Conservation (phyloP, 2,888 invertebrate species). For the Peribatodes rhomboidaria region DNA sequence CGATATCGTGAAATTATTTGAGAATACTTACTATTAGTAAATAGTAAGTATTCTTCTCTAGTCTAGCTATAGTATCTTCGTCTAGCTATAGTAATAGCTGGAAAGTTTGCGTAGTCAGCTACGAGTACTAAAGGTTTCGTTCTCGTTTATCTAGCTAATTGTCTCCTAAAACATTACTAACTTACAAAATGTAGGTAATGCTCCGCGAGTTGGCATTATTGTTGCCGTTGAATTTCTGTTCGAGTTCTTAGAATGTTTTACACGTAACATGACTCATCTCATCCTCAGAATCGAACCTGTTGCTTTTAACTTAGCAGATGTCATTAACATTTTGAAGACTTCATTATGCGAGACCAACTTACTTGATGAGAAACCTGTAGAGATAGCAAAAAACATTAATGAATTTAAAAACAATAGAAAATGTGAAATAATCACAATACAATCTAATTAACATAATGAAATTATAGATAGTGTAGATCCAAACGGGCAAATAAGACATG, state of each 20-base stretch:
- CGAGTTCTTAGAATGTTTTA: conserved; percentile 11
- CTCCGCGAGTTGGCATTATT: too few relatives aligned
- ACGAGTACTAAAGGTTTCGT: not conserved
- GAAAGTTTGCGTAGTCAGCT: too few relatives aligned
- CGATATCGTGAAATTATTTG: too few relatives aligned
- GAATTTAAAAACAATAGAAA: not conserved
- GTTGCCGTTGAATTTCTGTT: not conserved
- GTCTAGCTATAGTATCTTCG: too few relatives aligned
- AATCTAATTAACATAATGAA: too few relatives aligned
- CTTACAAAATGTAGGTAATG: too few relatives aligned
- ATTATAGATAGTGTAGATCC: too few relatives aligned
- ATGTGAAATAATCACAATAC: not conserved
- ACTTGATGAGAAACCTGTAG: conserved; percentile 42
- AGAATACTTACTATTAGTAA: too few relatives aligned
- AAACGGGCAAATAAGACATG: too few relatives aligned
- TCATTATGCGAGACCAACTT: conserved; percentile 61
- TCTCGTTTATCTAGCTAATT: too few relatives aligned
- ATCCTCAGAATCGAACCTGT: conserved; percentile 52
- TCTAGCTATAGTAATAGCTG: too few relatives aligned
- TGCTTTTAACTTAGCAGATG: conserved; percentile 54
- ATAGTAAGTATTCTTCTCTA: too few relatives aligned
- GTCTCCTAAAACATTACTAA: not conserved
- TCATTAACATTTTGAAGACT: conserved; percentile 64
- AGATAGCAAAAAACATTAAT: conserved; percentile 48
- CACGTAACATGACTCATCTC: conserved; percentile 15